Percentiles rank a stretch among this genome's conserved stretches.
These are phyloP conservation scores for Chydorus sphaericus DNA, from an alignment of 2,888 invertebrate genomes.

Conservation along the genomic window DNA sequence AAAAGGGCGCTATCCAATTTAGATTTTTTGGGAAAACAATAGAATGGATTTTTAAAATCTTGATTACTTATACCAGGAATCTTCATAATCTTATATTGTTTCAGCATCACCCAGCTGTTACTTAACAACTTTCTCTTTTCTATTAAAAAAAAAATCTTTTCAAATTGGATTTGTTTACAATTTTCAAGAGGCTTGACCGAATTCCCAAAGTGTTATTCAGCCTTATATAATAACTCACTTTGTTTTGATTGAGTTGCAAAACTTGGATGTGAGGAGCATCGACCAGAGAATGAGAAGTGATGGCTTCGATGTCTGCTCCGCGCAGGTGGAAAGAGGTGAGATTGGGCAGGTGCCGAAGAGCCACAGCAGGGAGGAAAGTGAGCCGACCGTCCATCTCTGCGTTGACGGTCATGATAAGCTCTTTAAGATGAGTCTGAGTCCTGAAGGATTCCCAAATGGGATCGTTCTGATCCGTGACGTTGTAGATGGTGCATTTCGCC, in stretches of 20 bases:
- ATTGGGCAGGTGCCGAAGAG: constrained; percentile 47
- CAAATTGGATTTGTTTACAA: too few relatives aligned
- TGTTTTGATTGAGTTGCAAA: constrained; percentile 37
- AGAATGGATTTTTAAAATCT: too few relatives aligned
- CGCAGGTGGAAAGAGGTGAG: constrained; percentile 52
- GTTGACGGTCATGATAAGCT: constrained; percentile 55
- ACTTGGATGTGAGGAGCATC: constrained; percentile 53
- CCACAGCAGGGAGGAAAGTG: constrained; percentile 53
- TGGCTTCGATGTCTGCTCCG: constrained; percentile 52
- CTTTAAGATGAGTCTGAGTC: constrained; percentile 47
- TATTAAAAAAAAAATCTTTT: too few relatives aligned
- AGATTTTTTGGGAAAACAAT: too few relatives aligned
- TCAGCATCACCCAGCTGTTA: too few relatives aligned
- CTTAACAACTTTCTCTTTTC: too few relatives aligned
- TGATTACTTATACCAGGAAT: too few relatives aligned
- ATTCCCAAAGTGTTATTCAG: too few relatives aligned
- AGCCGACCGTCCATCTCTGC: constrained; percentile 52
- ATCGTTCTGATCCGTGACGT: constrained; percentile 40
- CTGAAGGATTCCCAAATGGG: constrained; percentile 53
- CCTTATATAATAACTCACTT: too few relatives aligned
- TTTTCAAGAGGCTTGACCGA: too few relatives aligned
- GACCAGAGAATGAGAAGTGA: constrained; percentile 55
- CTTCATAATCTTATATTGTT: too few relatives aligned
- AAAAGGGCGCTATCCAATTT: too few relatives aligned
- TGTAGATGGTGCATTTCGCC: constrained; percentile 64